Base-by-base conservation (phyloP, 1,140 invertebrate genomes). In the Orchesella cincta region DNA sequence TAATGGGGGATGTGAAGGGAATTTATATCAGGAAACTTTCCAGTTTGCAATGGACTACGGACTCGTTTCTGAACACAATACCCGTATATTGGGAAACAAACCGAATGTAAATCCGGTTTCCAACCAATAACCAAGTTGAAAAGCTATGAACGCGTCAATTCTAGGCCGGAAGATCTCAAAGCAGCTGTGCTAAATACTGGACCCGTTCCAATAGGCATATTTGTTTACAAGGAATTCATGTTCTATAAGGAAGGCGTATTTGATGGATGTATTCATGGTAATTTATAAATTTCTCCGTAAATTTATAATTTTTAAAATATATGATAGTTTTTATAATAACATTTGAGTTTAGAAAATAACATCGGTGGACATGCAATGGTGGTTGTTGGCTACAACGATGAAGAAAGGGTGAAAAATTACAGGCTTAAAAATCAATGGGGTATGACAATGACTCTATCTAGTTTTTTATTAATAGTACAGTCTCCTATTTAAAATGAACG, bases 361-460 rank as follows among this genome's bases (percentile, higher is more conserved):
- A 31, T n/a, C n/a, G 62, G 28, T 2, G 62, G 62, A 12, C 62
- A 67, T 67, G 26, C 62, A 8, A 67, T 67, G 62, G 1, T 23
- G 2, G 33, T 67, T 31, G n/a, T n/a, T 67, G 62, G 62, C 3
- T 67, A 18, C n/a, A 67, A 67, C 2, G 28, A 67, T 8, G 62
- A 67, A 12, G 31, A 8, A n/a, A n/a, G n/a, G n/a, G n/a, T n/a
- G n/a, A 67, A 33, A 67, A 31, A 67, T 33, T 67, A 67, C 29
- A 67, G 8, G 2, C 2, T 67, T 3, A 67, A 67, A 67, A 67
- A 67, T 67, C 62, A 67, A 33, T 67, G 62, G 62, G 62, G 62
- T 67, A 67, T 12, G 62, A 16, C 23, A 8, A 33, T 3, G n/a
- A n/a, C n/a, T n/a, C n/a, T n/a, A n/a, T n/a, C n/a, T n/a, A n/a